Base-by-base conservation (phyloP, 2,113 vertebrate species). In the Aphyosemion australe region DNA sequence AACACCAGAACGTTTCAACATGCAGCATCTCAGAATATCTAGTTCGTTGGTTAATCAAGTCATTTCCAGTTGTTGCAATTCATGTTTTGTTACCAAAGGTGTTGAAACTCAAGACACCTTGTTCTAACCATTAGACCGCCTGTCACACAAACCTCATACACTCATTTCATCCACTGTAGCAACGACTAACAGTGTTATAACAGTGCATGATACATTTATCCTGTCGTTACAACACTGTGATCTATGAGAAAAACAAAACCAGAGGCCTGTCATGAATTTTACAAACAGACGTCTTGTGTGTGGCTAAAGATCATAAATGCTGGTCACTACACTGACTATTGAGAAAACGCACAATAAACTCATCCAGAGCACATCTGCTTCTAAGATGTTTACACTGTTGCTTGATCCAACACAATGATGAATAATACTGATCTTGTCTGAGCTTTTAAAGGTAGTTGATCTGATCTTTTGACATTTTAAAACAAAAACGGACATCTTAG, bases 11-110 rank as follows among this genome's bases (percentile, higher is more conserved):
- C 31, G 16, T 50, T 32, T 69, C 50, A 51, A 20, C 9, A 48
- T 8, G 26, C 16, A 21, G 61, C 60, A 58, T 46, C 12, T 41
- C 12, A 2, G 64, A 64, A 65, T 47, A 50, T 19, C 55, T 16
- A 10, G 14, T 19, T 21, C 37, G 53, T 83, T 74, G 21, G 58
- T 60, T 62, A 70, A 65, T 58, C 8, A 0, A 71, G 48, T 39
- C 14, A 43, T 20, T 72, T 72, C 59, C 19, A 55, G 4, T 32
- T 77, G 42, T 75, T 75, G 83, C 20, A 80, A 72, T 8, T 2
- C 15, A 34, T 26, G 51, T 73, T 58, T 72, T 68, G 51, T 9
- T 1, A 59, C 55, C 7, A 43, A 21, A 5, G n/a, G 2, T 10
- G 37, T 10, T 1, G 0, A 32, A 43, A 41, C 5, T 51, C 11